Base-by-base conservation (phyloP, 1,140 invertebrate genomes). In the Anastrepha obliqua region DNA sequence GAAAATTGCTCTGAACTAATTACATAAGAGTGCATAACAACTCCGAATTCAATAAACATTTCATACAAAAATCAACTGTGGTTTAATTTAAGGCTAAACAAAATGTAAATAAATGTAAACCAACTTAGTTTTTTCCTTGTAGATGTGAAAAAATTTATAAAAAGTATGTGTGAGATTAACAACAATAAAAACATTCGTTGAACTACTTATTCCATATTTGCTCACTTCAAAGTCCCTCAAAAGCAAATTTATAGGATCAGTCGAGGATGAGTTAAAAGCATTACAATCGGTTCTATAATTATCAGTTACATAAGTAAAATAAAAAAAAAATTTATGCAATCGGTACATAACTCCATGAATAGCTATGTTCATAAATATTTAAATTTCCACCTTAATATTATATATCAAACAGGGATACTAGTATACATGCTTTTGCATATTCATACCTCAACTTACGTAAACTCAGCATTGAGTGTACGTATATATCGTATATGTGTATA, bases 11-110 rank as follows among this genome's bases (percentile, higher is more conserved):
- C 51, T 86, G 58, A 51, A 44, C 58, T 62, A 47, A 86, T 86
- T 86, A 86, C 58, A 86, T 86, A 64, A 62, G 85, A 86, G 85
- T 86, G 58, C 5, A 47, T 59, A 42, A 86, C 7, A 62, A 62
- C 17, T 86, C n/a, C 9, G n/a, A 81, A 5, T 55, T 55, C 3
- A 81, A 47, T 55, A 74, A 20, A 55, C 74, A 17, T 81, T 55
- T 55, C 4, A 8, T 20, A 55, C 7, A 86, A 86, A 86, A 86
- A 55, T 62, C 2, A 17, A 42, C 51, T 44, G 62, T 86, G 62
- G 51, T 62, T 60, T 62, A 62, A 44, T 17, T 86, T 86, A 44
- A 20, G 85, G 42, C 20, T 59, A 86, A 86, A 86, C n/a, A 29
- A 64, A 55, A 2, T 11, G 44, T 62, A 20, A 60, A 86, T 86